Evolutionary conservation across 1,140 invertebrate species (phyloP).

Genomic region (Nephotettix cincticeps): DNA sequence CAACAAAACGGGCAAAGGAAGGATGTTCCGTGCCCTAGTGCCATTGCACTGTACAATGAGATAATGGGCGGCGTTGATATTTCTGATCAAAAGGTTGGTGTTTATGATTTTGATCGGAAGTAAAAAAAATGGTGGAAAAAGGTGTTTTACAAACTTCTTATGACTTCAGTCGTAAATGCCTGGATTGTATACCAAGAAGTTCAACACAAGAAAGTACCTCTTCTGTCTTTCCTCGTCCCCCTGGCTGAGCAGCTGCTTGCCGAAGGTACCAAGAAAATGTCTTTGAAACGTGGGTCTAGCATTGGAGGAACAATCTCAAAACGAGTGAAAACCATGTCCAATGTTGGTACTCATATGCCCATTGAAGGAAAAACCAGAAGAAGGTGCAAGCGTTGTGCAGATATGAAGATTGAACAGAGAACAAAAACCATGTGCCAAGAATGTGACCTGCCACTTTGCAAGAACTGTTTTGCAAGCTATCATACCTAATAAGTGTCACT

Average conservation of each 20-base stretch:
- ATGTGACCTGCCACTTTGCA: conserved; percentile 33
- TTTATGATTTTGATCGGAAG: conserved; percentile 38
- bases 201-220: conserved; percentile 27
- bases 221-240: conserved; percentile 31
- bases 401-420: conserved; percentile 26
- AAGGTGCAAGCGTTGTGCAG: conserved; percentile 24
- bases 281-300: conserved; percentile 21
- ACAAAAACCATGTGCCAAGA: conserved; percentile 36
- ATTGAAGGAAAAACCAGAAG: conserved; percentile 21
- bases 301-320: conserved; percentile 33
- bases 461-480: conserved; percentile 34
- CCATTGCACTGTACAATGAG: conserved; percentile 34
- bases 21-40: conserved; percentile 16
- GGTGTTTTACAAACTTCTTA: conserved; percentile 37
- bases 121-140: conserved; percentile 38
- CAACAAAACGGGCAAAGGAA: conserved; percentile 29
- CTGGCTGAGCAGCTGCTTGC: conserved; percentile 36
- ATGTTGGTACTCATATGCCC: conserved; percentile 36
- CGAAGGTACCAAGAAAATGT: conserved; percentile 20
- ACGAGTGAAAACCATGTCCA: conserved; percentile 31
- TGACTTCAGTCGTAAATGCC: conserved; percentile 31
- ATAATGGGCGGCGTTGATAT: conserved; percentile 39
- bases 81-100: conserved; percentile 35
- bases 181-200: conserved; percentile 34
- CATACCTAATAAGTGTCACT: too few relatives aligned